These are phyloP conservation scores for Pempheris klunzingeri DNA, from an alignment of 2,797 vertebrate species.

Conservation along the genomic window DNA sequence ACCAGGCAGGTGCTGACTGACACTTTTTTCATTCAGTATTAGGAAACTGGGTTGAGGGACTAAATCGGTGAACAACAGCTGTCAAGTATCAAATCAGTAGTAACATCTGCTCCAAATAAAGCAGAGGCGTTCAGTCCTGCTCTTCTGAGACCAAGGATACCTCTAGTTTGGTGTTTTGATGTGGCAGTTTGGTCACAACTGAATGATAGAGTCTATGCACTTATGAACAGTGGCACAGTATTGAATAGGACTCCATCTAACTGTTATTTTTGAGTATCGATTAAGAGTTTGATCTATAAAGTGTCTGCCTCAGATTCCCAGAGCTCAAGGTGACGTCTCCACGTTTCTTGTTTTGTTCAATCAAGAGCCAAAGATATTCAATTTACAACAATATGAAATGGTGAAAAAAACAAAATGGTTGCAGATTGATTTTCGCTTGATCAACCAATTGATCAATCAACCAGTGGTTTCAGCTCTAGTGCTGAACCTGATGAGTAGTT, in stretches of 20 bases:
- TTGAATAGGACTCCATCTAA: too few relatives aligned
- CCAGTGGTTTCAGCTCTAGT: too few relatives aligned
- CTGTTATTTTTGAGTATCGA: too few relatives aligned
- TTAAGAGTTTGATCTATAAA: too few relatives aligned
- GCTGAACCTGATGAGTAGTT: not conserved
- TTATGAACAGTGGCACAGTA: not conserved
- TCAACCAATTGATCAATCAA: too few relatives aligned
- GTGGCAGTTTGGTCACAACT: not conserved
- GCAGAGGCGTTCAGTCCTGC: not conserved
- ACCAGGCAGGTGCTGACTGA: conserved; percentile 11
- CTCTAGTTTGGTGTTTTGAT: not conserved
- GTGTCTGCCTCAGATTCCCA: too few relatives aligned
- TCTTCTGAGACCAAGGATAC: not conserved
- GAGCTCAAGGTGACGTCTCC: too few relatives aligned
- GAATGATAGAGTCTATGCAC: not conserved
- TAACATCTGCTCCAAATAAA: conserved; percentile 18
- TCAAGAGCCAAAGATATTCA: too few relatives aligned
- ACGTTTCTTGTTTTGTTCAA: too few relatives aligned
- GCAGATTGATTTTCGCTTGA: too few relatives aligned
- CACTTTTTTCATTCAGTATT: conserved; percentile 6
- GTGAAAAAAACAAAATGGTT: too few relatives aligned
- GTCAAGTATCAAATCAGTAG: not conserved
- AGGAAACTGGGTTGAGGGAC: conserved; percentile 8
- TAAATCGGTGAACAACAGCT: conserved; percentile 2
- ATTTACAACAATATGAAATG: too few relatives aligned